A percentile compares a stretch with the other conserved stretches of the same genome.
Conservation (phyloP, 2,888 invertebrate species). For the Coleophora deauratella region DNA sequence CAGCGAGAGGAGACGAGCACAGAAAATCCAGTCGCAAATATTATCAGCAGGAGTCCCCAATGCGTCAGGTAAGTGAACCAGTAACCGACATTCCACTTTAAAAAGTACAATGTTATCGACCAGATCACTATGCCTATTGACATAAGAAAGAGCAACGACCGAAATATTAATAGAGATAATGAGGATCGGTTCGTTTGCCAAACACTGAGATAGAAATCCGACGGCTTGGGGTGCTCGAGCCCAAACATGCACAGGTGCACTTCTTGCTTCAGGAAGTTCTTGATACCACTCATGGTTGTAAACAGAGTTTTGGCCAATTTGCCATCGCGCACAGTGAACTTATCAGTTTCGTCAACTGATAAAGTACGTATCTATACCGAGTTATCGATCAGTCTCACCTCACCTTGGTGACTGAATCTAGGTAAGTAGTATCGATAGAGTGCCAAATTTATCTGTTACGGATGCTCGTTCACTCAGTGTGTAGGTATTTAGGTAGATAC, state of each 20-base stretch:
- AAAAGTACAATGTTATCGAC: slow-evolving; percentile 42
- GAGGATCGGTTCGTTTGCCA: slow-evolving; percentile 57
- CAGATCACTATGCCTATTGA: slow-evolving; percentile 44
- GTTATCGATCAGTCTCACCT: slow-evolving; percentile 29
- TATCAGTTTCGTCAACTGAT: slow-evolving; percentile 8
- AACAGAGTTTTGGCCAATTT: neutral
- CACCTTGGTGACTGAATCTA: slow-evolving; percentile 13
- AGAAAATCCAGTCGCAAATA: slow-evolving; percentile 46
- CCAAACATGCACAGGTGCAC: slow-evolving; percentile 38
- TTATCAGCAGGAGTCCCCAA: slow-evolving; percentile 59
- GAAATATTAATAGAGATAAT: slow-evolving; percentile 50
- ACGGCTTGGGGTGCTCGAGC: slow-evolving; percentile 44
- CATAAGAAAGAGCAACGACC: slow-evolving; percentile 44
- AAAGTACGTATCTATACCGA: slow-evolving; percentile 8
- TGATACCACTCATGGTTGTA: slow-evolving; percentile 44
- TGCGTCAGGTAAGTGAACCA: slow-evolving; percentile 74
- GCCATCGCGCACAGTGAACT: neutral
- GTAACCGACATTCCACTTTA: slow-evolving; percentile 29
- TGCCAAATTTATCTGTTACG: too few relatives aligned
- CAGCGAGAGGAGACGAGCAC: slow-evolving; percentile 47
- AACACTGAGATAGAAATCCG: slow-evolving; percentile 55
- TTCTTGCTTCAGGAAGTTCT: slow-evolving; percentile 50
- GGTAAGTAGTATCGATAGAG: too few relatives aligned
- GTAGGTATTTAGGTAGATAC: too few relatives aligned
- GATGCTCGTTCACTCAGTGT: too few relatives aligned